Percentiles rank a stretch among this genome's conserved stretches.
Conservation (phyloP, 2,113 vertebrate genomes). For the Trogon melanurus region DNA sequence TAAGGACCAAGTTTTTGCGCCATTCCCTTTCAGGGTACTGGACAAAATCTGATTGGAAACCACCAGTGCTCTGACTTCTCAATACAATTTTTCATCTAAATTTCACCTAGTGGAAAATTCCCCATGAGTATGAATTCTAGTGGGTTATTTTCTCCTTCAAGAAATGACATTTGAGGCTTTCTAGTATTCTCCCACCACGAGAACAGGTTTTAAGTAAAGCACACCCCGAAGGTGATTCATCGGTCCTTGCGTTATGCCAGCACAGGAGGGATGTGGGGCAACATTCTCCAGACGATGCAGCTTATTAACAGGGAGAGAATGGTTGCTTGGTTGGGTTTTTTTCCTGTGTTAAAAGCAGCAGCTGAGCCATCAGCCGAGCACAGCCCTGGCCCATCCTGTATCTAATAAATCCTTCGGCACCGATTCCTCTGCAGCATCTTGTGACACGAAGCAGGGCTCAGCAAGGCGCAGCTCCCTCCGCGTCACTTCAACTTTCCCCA, state of each 20-base stretch:
- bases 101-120: not conserved
- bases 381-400: not conserved
- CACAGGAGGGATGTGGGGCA: fast-evolving
- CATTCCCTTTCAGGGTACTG: not conserved
- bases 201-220: not conserved
- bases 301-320: not conserved
- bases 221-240: not conserved
- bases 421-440: fast-evolving
- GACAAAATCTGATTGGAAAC: not conserved
- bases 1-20: not conserved
- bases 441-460: not conserved
- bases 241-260: fast-evolving
- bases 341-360: not conserved
- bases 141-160: not conserved
- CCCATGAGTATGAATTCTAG: not conserved
- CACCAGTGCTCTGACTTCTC: fast-evolving
- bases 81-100: not conserved
- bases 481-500: not conserved
- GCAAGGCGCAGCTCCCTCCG: not conserved
- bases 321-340: not conserved
- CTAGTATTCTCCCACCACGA: fast-evolving
- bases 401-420: not conserved
- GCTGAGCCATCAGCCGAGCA: not conserved
- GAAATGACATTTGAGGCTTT: not conserved
- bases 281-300: fast-evolving